Evolutionary conservation across 2,797 vertebrate genomes (phyloP).

Genomic region (Nannoperca obscura): DNA sequence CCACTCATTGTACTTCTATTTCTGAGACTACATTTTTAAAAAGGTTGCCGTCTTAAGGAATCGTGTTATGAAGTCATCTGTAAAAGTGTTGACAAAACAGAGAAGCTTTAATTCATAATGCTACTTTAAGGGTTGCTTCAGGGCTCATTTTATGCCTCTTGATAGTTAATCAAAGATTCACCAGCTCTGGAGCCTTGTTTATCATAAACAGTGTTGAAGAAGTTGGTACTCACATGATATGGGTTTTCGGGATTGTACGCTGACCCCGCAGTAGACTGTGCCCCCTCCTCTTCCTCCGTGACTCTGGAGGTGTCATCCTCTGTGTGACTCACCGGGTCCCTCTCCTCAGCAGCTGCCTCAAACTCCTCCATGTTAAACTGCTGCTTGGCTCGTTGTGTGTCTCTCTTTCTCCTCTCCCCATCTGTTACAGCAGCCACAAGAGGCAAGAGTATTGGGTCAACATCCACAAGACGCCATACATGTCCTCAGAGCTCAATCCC

Average conservation of each 20-base stretch:
- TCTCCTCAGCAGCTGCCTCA: conserved; percentile 78
- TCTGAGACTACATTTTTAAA: conserved; percentile 44
- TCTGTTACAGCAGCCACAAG: conserved; percentile 82
- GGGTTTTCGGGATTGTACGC: conserved; percentile 93
- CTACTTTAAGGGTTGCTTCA: conserved; percentile 62
- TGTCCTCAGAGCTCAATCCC: conserved; percentile 79
- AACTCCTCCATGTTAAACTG: conserved; percentile 79
- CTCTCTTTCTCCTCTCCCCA: conserved; percentile 89
- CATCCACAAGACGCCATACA: conserved; percentile 74
- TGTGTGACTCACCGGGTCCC: conserved; percentile 64
- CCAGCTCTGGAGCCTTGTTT: conserved; percentile 47
- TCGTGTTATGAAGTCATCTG: conserved; percentile 50
- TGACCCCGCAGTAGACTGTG: conserved; percentile 66
- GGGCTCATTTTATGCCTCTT: conserved; percentile 50
- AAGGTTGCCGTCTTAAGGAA: conserved; percentile 15
- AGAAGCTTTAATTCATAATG: conserved; percentile 51
- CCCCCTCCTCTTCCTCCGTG: conserved; percentile 74
- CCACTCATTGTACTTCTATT: conserved; percentile 22
- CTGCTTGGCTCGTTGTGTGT: conserved; percentile 82
- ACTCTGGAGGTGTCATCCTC: conserved; percentile 74
- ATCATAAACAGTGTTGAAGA: conserved; percentile 46
- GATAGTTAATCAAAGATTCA: conserved; percentile 62
- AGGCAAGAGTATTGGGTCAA: conserved; percentile 82
- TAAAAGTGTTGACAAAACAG: conserved; percentile 68
- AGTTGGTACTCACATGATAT: conserved; percentile 87